phyloP scores from a whole-genome alignment of 2,113 vertebrate species.

The Piaya cayana region DNA sequence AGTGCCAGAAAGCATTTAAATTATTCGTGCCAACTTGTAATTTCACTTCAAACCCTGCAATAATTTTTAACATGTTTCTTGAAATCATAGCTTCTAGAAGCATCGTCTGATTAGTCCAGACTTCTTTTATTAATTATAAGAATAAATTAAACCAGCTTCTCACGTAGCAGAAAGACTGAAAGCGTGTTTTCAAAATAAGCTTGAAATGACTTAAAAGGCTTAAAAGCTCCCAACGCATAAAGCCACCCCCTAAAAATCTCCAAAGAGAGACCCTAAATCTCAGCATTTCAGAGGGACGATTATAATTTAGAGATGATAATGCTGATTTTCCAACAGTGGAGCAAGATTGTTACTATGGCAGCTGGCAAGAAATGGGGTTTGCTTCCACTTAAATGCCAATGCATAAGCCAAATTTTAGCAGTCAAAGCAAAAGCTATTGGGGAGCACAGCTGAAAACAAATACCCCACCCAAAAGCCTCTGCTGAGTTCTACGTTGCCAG shows the following conservation, averaged over 20 bases:
- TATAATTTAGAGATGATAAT: not conserved
- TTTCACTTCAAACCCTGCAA: not conserved
- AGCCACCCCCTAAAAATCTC: not conserved
- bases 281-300: not conserved
- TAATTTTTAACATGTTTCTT: not conserved
- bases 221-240: not conserved
- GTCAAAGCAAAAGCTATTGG: constrained; percentile 27
- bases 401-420: constrained; percentile 44
- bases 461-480: not conserved
- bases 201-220: not conserved
- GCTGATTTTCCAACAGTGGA: not conserved
- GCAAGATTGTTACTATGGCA: constrained; percentile 45
- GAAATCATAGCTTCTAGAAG: not conserved
- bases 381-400: constrained; percentile 42
- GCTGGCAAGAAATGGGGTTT: constrained; percentile 26
- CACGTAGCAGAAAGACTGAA: not conserved
- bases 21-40: not conserved
- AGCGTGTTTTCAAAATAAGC: not conserved
- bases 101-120: not conserved
- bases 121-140: not conserved
- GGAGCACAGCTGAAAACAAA: not conserved
- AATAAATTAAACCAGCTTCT: not conserved
- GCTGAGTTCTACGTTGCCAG: not conserved
- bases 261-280: not conserved
- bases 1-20: constrained; percentile 13